phyloP scores from a whole-genome alignment of 2,797 vertebrate species.

The Miichthys miiuy region DNA sequence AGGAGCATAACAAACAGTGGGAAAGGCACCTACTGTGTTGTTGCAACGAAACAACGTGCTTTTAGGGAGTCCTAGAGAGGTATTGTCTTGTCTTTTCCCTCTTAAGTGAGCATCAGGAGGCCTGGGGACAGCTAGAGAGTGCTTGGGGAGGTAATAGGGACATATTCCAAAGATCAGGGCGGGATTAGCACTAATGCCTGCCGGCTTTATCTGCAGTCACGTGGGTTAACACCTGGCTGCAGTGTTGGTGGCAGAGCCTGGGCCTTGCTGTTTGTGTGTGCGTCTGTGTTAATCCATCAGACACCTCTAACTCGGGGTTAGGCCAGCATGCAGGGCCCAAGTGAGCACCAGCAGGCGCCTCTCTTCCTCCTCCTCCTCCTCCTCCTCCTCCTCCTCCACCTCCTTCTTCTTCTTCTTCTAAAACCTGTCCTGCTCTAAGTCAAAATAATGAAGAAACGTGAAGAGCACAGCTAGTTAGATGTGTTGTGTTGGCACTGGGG shows the following conservation, averaged over 20 bases:
- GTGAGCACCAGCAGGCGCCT: conserved; percentile 40
- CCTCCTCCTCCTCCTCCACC: background rate
- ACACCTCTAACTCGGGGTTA: conserved; percentile 76
- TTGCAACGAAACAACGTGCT: conserved; percentile 61
- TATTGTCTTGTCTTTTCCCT: conserved; percentile 70
- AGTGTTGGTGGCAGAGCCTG: conserved; percentile 69
- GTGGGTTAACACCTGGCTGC: conserved; percentile 86
- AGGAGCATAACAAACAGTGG: conserved; percentile 58
- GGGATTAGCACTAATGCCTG: conserved; percentile 87
- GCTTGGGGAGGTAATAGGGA: conserved; percentile 79
- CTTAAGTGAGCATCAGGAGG: conserved; percentile 77
- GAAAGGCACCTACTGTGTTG: conserved; percentile 77
- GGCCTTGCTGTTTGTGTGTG: conserved; percentile 49
- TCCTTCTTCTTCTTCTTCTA: conserved; percentile 8
- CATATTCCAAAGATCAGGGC: conserved; percentile 86
- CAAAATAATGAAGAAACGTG: conserved; percentile 40
- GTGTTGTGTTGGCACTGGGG: conserved; percentile 36
- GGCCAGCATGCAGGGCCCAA: conserved; percentile 51
- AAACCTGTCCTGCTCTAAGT: conserved; percentile 31
- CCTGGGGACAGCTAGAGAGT: conserved; percentile 76
- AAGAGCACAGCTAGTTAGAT: conserved; percentile 18
- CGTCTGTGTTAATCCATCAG: conserved; percentile 75
- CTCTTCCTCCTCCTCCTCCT: conserved; percentile 1
- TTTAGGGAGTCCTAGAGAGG: conserved; percentile 62
- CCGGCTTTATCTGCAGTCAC: conserved; percentile 86